These are phyloP conservation scores for Chrysochloris asiatica DNA, from an alignment of 2,113 vertebrate genomes.

Conservation along the genomic window DNA sequence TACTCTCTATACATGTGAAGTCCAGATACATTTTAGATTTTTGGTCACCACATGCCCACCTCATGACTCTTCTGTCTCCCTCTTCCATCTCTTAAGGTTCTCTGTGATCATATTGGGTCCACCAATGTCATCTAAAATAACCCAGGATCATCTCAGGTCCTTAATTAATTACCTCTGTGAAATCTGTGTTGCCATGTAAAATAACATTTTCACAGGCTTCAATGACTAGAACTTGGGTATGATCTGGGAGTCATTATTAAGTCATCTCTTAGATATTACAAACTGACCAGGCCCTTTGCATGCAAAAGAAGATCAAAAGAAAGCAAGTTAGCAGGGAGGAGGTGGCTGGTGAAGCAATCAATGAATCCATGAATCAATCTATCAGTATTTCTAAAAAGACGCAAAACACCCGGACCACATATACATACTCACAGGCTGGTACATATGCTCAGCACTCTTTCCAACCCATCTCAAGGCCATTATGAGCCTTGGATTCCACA, in stretches of 20 bases:
- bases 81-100: neutral
- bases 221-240: neutral
- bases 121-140: neutral
- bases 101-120: neutral
- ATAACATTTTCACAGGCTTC: neutral
- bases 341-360: neutral
- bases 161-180: neutral
- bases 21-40: too few species aligned
- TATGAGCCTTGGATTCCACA: neutral
- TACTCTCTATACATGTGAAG: too few species aligned
- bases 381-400: neutral
- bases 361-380: too few species aligned
- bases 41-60: too few species aligned
- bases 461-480: neutral
- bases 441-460: accelerated
- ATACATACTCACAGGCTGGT: neutral
- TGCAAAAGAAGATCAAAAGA: neutral
- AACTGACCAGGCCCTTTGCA: neutral
- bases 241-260: neutral
- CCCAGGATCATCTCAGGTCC: neutral
- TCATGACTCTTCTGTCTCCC: neutral
- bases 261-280: neutral
- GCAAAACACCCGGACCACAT: neutral
- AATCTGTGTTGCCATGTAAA: neutral
- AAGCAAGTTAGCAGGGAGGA: neutral